Evolutionary conservation across 2,888 invertebrate genomes (phyloP).

Genomic region (Megamerina dolium): DNA sequence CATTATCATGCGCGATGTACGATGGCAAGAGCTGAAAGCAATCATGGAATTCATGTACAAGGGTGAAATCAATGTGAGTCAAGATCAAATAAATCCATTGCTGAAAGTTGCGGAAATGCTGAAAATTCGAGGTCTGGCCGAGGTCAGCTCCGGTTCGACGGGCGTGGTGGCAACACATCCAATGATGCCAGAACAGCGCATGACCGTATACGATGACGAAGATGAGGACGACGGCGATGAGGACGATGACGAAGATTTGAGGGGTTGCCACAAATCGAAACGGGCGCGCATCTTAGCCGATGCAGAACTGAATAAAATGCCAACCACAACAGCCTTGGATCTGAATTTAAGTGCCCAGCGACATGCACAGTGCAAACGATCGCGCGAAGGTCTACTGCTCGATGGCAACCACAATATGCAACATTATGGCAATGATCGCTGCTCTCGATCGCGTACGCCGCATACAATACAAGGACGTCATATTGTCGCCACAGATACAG

Average conservation of each 20-base stretch:
- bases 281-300: slow-evolving; percentile 30
- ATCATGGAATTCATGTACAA: slow-evolving; percentile 93
- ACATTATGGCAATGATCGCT: slow-evolving; percentile 24
- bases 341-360: slow-evolving; percentile 27
- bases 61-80: slow-evolving; percentile 89
- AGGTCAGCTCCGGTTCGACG: slow-evolving; percentile 55
- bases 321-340: slow-evolving; percentile 22
- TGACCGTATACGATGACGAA: slow-evolving; percentile 39
- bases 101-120: slow-evolving; percentile 80
- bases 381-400: slow-evolving; percentile 38
- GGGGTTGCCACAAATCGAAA: slow-evolving; percentile 32
- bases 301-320: slow-evolving; percentile 21
- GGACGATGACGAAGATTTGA: slow-evolving; percentile 11
- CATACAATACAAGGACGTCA: background rate
- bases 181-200: slow-evolving; percentile 37
- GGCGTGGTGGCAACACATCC: slow-evolving; percentile 49
- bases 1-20: slow-evolving; percentile 85
- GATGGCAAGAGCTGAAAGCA: slow-evolving; percentile 83
- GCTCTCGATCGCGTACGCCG: slow-evolving; percentile 28
- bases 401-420: slow-evolving; percentile 27
- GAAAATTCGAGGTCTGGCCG: slow-evolving; percentile 80
- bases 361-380: slow-evolving; percentile 52
- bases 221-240: slow-evolving; percentile 42
- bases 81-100: slow-evolving; percentile 82
- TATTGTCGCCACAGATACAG: background rate